Percentiles rank a stretch among this genome's conserved stretches.
phyloP scores from a whole-genome alignment of 30 jellyfish, hydroid and myxozoan genomes.

The Cassiopea andromeda region DNA sequence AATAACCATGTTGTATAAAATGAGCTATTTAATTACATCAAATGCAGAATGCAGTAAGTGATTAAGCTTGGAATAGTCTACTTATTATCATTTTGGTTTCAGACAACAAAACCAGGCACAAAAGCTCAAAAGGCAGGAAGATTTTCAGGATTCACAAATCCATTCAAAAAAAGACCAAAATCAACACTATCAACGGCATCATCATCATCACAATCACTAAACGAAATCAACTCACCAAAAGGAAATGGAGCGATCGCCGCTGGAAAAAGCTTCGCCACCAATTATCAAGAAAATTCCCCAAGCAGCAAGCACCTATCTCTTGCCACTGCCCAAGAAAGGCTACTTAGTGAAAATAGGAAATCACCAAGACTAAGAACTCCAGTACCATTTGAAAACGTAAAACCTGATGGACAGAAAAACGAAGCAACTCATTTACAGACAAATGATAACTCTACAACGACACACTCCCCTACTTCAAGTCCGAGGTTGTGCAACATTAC shows the following conservation, averaged over 20 bases:
- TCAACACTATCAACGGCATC: constrained; percentile 8
- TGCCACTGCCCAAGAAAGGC: constrained; percentile 44
- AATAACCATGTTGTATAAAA: no score
- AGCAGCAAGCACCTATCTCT: constrained; percentile 44
- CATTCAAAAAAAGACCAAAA: constrained; percentile 38
- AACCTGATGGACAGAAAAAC: background rate
- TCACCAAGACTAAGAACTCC: constrained; percentile 39
- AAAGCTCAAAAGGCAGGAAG: constrained; percentile 40
- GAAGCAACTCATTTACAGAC: background rate
- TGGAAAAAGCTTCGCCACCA: background rate
- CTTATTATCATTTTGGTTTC: constrained; percentile 24
- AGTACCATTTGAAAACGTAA: background rate
- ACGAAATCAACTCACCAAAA: background rate
- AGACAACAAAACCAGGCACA: constrained; percentile 8
- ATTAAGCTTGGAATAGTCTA: background rate
- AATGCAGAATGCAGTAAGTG: no score
- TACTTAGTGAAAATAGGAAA: constrained; percentile 45
- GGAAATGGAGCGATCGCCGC: background rate
- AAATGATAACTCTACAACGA: background rate
- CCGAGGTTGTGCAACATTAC: constrained; percentile 13
- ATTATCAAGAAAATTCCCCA: background rate
- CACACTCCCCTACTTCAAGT: constrained; percentile 6
- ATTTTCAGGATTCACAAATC: constrained; percentile 54
- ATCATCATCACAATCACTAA: constrained; percentile 13
- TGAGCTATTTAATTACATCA: no score